These are phyloP conservation scores for Apocrypta bakeri DNA, from an alignment of 1,140 invertebrate genomes.

Conservation along the genomic window DNA sequence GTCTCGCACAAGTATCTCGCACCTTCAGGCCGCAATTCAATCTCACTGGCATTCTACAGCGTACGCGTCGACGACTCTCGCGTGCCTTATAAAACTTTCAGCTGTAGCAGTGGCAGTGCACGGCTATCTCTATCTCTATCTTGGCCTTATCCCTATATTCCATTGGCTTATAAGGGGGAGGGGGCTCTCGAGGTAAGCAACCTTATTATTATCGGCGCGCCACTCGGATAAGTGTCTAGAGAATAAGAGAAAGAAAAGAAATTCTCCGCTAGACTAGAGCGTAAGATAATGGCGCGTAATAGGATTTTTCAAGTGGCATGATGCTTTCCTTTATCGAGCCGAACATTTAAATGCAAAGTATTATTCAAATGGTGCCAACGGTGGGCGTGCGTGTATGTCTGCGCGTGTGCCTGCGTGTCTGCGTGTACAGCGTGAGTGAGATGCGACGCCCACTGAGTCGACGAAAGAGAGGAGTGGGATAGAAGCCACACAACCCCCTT, in stretches of 20 bases:
- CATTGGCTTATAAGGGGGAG: no score
- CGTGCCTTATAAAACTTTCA: constrained; percentile 50
- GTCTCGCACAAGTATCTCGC: no score
- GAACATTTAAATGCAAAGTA: constrained; percentile 73
- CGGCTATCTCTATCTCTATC: constrained; percentile 12
- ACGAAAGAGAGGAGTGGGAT: not conserved
- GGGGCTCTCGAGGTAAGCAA: constrained; percentile 36
- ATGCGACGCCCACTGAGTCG: not conserved
- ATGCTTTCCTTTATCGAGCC: constrained; percentile 69
- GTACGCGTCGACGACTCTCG: constrained; percentile 48
- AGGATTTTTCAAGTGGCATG: constrained; percentile 68
- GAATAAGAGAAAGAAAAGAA: constrained; percentile 13
- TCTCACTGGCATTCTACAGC: constrained; percentile 25
- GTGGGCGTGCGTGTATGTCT: not conserved
- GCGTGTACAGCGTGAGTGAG: not conserved
- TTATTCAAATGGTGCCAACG: constrained; percentile 70
- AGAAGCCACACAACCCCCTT: constrained; percentile 35
- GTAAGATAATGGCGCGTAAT: constrained; percentile 69
- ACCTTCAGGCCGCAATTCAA: constrained; percentile 26
- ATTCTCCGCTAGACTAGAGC: constrained; percentile 29
- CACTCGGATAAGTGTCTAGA: constrained; percentile 22
- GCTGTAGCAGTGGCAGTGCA: constrained; percentile 35
- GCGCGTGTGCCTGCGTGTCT: not conserved
- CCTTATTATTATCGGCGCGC: constrained; percentile 36
- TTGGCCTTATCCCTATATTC: not conserved